A percentile compares a stretch with the other conserved stretches of the same genome.
These are phyloP conservation scores for Potamilus streckersoni DNA, from an alignment of 1,140 invertebrate species.

Conservation along the genomic window DNA sequence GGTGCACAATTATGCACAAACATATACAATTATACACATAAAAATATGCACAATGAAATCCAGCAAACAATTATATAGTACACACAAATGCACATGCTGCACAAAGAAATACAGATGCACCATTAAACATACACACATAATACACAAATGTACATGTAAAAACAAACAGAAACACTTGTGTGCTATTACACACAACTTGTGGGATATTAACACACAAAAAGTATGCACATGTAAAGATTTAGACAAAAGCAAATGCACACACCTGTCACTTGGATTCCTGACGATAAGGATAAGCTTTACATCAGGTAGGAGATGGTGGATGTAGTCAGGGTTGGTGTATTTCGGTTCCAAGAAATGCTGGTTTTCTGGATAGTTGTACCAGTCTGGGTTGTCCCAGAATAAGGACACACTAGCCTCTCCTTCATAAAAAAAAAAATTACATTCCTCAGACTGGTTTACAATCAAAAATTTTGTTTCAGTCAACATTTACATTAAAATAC, in stretches of 20 bases:
- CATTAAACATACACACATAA: too few relatives aligned
- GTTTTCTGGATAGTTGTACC: slow-evolving; percentile 56
- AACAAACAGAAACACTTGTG: not conserved
- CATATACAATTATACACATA: too few relatives aligned
- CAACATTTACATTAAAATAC: not conserved
- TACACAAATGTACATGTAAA: not conserved
- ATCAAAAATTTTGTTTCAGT: not conserved
- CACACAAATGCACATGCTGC: not conserved
- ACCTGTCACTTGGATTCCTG: slow-evolving; percentile 59
- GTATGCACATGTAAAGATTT: not conserved
- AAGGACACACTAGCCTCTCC: slow-evolving; percentile 60
- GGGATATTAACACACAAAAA: not conserved
- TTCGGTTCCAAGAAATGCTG: slow-evolving; percentile 39
- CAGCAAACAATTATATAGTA: too few relatives aligned
- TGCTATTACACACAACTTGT: not conserved
- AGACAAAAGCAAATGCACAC: slow-evolving; percentile 2
- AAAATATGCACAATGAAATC: not conserved
- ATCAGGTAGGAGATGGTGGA: slow-evolving; percentile 50
- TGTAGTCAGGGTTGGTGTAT: slow-evolving; percentile 52
- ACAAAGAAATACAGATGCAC: not conserved
- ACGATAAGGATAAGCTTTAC: slow-evolving; percentile 57
- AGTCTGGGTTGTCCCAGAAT: slow-evolving; percentile 60
- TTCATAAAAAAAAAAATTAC: slow-evolving; percentile 22
- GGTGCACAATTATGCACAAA: too few relatives aligned
- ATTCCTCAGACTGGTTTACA: not conserved